Percentiles rank a stretch among this genome's conserved stretches.
Evolutionary conservation across 2,113 vertebrate species (phyloP).

Genomic region (Malaclemys terrapin): DNA sequence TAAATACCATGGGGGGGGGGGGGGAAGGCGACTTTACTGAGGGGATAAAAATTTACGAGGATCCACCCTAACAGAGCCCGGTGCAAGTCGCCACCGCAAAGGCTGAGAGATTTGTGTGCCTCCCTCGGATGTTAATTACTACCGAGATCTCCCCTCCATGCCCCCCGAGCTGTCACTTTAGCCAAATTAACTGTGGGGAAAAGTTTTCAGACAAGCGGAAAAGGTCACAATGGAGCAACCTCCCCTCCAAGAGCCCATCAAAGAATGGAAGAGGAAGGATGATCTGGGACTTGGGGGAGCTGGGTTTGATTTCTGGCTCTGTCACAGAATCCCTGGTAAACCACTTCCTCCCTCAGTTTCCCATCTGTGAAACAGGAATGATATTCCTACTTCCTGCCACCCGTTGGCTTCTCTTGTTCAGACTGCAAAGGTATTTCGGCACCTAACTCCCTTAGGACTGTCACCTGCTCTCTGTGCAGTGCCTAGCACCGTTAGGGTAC

Average conservation of each 20-base stretch:
- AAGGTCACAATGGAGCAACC: not conserved
- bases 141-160: accelerated
- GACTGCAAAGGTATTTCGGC: not conserved
- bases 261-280: not conserved
- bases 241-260: not conserved
- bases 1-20: not conserved
- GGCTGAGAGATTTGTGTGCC: not conserved
- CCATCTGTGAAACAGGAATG: not conserved
- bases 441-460: not conserved
- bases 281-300: not conserved
- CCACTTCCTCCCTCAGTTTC: not conserved
- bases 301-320: not conserved
- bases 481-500: not conserved
- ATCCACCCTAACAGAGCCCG: not conserved
- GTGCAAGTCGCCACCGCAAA: accelerated
- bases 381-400: not conserved
- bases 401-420: not conserved
- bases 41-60: not conserved
- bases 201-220: not conserved
- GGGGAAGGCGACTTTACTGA: not conserved
- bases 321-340: not conserved
- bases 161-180: not conserved
- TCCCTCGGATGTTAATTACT: not conserved
- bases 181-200: not conserved
- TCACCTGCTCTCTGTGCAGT: not conserved